Evolutionary conservation across 2,797 vertebrate species (phyloP).

Genomic region (Hipposideros larvatus): DNA sequence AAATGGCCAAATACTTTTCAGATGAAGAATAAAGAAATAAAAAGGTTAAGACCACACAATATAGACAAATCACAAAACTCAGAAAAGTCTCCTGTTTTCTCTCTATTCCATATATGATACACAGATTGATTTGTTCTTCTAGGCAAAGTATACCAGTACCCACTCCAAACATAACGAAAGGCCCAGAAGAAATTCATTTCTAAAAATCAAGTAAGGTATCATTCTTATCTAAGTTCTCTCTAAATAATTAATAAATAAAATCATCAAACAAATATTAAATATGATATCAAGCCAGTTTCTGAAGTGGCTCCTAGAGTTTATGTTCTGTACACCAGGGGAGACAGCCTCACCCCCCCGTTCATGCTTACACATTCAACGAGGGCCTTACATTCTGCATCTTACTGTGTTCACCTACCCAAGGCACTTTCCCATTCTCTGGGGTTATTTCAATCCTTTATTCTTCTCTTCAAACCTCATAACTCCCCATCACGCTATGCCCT

Average conservation of each 20-base stretch:
- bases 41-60: not conserved
- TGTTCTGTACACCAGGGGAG: not conserved
- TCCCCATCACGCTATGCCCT: not conserved
- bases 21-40: not conserved
- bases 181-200: slow-evolving; percentile 26
- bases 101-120: not conserved
- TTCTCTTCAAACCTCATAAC: not conserved
- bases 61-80: not conserved
- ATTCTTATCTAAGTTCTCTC: not conserved
- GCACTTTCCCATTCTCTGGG: not conserved
- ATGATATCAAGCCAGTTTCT: not conserved
- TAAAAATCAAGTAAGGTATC: slow-evolving; percentile 17
- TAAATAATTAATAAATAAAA: slow-evolving; percentile 47
- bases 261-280: not conserved
- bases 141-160: not conserved
- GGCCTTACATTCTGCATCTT: not conserved
- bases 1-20: slow-evolving; percentile 35
- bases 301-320: not conserved
- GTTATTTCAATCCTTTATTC: not conserved
- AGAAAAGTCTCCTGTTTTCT: not conserved
- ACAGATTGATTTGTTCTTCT: not conserved
- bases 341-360: not conserved
- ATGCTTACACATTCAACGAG: not conserved
- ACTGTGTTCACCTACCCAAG: not conserved
- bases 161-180: not conserved